These are phyloP conservation scores for Tamandua tetradactyla DNA, from an alignment of 2,797 vertebrate genomes.

Conservation along the genomic window DNA sequence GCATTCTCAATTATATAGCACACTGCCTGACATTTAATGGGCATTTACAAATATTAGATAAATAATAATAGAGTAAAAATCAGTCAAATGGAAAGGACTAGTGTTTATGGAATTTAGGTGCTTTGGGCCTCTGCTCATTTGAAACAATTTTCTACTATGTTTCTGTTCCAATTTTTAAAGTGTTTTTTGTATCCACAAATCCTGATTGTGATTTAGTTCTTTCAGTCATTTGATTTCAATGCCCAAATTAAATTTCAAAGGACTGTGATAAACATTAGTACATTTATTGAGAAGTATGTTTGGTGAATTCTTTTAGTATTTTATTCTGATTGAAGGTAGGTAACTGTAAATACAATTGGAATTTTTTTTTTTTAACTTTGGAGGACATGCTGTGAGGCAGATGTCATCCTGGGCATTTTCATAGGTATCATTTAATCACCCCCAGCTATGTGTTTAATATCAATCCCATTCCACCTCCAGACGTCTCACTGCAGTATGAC, in stretches of 20 bases:
- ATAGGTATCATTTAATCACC: not conserved
- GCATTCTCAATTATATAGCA: not conserved
- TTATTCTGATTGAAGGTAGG: slow-evolving; percentile 44
- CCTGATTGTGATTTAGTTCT: not conserved
- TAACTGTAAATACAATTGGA: slow-evolving; percentile 45
- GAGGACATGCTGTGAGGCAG: not conserved
- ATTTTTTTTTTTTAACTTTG: not conserved
- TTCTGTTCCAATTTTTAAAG: not conserved
- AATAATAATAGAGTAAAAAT: not conserved
- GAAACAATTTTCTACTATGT: not conserved
- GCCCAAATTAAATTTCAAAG: slow-evolving; percentile 40
- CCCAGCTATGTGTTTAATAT: not conserved
- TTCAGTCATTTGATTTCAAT: slow-evolving; percentile 30
- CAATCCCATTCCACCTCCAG: not conserved
- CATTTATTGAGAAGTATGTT: not conserved
- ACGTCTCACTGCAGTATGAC: not conserved
- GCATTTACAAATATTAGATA: slow-evolving; percentile 13
- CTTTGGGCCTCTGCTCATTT: not conserved
- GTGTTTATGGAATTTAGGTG: not conserved
- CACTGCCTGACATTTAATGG: not conserved
- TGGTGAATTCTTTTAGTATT: slow-evolving; percentile 13
- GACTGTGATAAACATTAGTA: slow-evolving; percentile 15
- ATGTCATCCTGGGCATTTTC: too few relatives aligned
- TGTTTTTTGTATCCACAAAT: slow-evolving; percentile 2
- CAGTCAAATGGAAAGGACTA: not conserved